Conservation (phyloP, 1,140 invertebrate species). For the Mercenaria mercenaria region DNA sequence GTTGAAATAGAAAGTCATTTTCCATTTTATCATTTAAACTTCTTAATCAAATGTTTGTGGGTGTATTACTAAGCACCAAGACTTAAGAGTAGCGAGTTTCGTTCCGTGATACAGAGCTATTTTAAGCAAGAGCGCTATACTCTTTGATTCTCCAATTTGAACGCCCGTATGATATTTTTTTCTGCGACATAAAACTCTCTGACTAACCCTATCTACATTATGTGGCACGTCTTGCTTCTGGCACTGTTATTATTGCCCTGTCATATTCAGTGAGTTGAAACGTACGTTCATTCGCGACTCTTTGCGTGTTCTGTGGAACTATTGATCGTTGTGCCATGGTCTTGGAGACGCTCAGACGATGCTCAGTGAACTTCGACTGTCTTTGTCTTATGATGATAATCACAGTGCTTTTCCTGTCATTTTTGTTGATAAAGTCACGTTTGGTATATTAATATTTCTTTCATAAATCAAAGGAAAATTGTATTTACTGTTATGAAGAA, state of each 20-base stretch:
- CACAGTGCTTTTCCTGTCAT: constrained; percentile 1
- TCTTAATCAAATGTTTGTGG: too few species aligned
- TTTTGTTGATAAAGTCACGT: neutral
- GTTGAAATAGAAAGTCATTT: too few species aligned
- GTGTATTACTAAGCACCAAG: too few species aligned
- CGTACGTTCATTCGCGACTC: neutral
- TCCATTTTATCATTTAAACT: too few species aligned
- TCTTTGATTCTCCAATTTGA: too few species aligned
- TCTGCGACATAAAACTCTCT: neutral
- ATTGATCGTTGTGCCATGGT: neutral
- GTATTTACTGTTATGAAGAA: too few species aligned
- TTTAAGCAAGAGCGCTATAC: too few species aligned
- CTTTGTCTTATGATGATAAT: neutral
- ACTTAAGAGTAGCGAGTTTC: too few species aligned
- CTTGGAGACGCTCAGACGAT: neutral
- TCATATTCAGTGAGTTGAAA: constrained; percentile 38
- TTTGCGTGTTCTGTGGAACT: neutral
- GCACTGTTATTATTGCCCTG: neutral
- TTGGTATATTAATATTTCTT: neutral
- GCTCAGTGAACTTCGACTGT: neutral
- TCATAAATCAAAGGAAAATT: neutral
- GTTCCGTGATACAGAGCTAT: too few species aligned
- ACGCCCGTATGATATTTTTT: too few species aligned
- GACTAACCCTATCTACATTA: constrained; percentile 5
- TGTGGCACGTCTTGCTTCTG: neutral